Evolutionary conservation across 1,140 invertebrate genomes (phyloP).

Genomic region (Bombus soroeensis): DNA sequence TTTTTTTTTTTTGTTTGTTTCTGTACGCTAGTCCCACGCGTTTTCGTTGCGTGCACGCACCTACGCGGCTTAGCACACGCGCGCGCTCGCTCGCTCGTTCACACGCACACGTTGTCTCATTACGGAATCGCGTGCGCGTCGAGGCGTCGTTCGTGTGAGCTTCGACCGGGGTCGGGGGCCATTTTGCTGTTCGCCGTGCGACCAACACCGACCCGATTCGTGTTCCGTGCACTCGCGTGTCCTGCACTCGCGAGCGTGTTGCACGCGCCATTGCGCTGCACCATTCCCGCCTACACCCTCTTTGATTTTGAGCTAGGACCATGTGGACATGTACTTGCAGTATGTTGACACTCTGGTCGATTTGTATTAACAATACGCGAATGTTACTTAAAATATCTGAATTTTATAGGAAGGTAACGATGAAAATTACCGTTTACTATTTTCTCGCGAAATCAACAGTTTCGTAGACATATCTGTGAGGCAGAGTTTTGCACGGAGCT

Average conservation of each 20-base stretch:
- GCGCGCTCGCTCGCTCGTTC: no score
- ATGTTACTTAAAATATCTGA: no score
- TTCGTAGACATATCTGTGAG: no score
- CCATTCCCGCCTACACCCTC: not conserved
- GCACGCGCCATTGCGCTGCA: conserved; percentile 30
- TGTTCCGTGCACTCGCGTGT: conserved; percentile 54
- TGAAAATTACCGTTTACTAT: no score
- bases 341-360: no score
- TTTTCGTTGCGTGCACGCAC: conserved; percentile 44
- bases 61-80: conserved; percentile 12
- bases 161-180: conserved; percentile 69
- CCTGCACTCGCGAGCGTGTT: conserved; percentile 42
- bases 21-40: conserved; percentile 25
- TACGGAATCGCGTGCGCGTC: conserved; percentile 75
- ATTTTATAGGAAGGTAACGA: no score
- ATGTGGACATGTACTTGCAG: no score
- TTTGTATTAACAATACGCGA: no score
- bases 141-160: conserved; percentile 63
- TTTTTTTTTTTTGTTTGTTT: not conserved
- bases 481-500: no score
- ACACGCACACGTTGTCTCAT: conserved; percentile 58
- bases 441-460: no score
- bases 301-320: not conserved
- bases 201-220: conserved; percentile 63
- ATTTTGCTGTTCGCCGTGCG: conserved; percentile 74